Evolutionary conservation across 2,888 invertebrate genomes (phyloP).

Genomic region (Diarsia mendica): DNA sequence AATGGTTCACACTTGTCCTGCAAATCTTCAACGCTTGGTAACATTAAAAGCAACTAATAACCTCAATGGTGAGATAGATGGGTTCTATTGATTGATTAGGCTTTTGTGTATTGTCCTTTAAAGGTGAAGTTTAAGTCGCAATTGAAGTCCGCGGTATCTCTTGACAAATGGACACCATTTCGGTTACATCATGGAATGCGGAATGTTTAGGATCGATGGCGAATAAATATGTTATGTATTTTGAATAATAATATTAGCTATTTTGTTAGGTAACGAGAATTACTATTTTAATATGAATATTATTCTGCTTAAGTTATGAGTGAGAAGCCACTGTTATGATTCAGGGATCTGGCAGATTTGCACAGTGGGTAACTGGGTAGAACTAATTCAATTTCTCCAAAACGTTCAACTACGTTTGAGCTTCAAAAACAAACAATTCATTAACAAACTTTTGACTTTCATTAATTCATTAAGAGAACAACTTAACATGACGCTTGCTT

Average conservation of each 20-base stretch:
- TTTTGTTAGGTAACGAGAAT: conserved; percentile 1
- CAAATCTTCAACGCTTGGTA: conserved; percentile 34
- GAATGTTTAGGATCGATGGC: conserved; percentile 43
- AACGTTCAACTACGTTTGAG: too few species aligned
- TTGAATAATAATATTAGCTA: conserved; percentile 19
- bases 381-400: too few species aligned
- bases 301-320: not conserved
- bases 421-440: too few species aligned
- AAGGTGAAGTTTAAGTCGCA: conserved; percentile 74
- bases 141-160: conserved; percentile 60
- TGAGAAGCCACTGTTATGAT: not conserved
- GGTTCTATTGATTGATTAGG: conserved; percentile 76
- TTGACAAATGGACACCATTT: conserved; percentile 56
- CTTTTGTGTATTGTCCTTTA: conserved; percentile 77
- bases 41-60: conserved; percentile 71
- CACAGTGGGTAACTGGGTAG: too few species aligned
- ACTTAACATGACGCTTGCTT: too few species aligned
- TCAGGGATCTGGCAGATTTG: too few species aligned
- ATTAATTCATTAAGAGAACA: too few species aligned
- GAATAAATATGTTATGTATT: conserved; percentile 54
- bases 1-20: conserved; percentile 21
- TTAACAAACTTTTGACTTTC: too few species aligned
- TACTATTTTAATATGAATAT: not conserved
- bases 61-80: conserved; percentile 80
- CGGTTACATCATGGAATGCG: conserved; percentile 55